Percentiles rank a stretch among this genome's conserved stretches.
Evolutionary conservation across 2,888 invertebrate species (phyloP).

Genomic region (Ochropacha duplaris): DNA sequence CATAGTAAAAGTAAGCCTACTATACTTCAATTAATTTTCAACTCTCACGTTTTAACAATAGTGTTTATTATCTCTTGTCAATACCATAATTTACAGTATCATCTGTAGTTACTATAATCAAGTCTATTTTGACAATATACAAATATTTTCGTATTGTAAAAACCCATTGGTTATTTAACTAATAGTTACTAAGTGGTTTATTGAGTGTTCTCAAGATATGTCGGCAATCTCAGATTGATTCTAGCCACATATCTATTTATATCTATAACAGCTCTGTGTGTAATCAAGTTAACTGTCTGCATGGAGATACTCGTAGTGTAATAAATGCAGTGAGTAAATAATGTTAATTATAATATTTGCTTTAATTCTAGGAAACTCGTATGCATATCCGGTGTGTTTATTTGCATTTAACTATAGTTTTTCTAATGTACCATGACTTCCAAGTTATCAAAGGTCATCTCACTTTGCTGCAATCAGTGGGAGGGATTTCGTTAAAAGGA

Average conservation of each 20-base stretch:
- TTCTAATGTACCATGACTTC: no score
- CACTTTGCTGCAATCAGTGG: no score
- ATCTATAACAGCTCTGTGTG: not conserved
- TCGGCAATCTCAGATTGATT: not conserved
- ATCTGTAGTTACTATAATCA: no score
- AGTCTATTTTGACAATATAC: not conserved
- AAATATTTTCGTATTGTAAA: not conserved
- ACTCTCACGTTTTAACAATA: not conserved
- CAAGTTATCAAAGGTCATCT: no score
- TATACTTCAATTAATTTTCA: not conserved
- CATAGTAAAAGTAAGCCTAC: no score
- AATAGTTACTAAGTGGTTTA: not conserved
- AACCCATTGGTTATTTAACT: no score
- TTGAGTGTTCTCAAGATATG: not conserved
- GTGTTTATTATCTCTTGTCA: not conserved
- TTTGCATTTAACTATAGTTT: no score
- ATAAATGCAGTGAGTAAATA: not conserved
- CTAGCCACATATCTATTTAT: not conserved
- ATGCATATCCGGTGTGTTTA: no score
- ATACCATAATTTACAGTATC: no score
- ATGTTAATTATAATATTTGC: not conserved
- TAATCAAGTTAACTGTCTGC: not conserved
- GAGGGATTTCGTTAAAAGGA: no score
- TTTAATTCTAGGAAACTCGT: not conserved
- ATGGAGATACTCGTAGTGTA: not conserved